A percentile compares a stretch with the other conserved stretches of the same genome.
Conservation (phyloP, 1,140 invertebrate genomes). For the Apis mellifera region Amel_HAv3.1 CM009939.2:7957001-7957500, state of each 20-base stretch:
- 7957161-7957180: background rate
- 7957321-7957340: no score
- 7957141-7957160: background rate
- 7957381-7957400: background rate
- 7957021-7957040: background rate
- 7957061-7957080: no score
- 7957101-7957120: background rate
- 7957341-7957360: background rate
- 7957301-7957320: no score
- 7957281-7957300: no score
- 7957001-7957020: background rate
- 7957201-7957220: background rate
- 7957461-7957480: slow-evolving; percentile 30
- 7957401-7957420: background rate
- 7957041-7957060: background rate
- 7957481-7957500: slow-evolving; percentile 12
- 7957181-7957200: slow-evolving; percentile 3
- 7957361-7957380: no score
- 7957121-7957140: no score
- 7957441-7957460: slow-evolving; percentile 5
- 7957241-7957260: background rate
- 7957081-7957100: no score
- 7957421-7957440: background rate
- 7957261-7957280: no score
- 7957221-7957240: no score